Base-by-base conservation (phyloP, 2,797 vertebrate genomes). In the Echiichthys vipera region DNA sequence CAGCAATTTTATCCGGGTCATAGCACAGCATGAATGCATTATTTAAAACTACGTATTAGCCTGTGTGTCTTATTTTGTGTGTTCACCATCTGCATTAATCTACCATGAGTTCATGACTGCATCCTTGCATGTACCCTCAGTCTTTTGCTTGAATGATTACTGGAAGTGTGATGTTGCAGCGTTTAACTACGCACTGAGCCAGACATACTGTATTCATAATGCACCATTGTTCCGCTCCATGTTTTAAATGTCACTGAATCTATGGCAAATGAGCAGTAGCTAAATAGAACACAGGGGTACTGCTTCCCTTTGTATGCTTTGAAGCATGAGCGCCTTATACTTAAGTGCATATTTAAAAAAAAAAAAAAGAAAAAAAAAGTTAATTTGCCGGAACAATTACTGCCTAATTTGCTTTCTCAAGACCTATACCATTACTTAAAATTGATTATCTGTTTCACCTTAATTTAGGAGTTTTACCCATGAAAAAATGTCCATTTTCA, bases 371-470 rank as follows among this genome's bases (percentile, higher is more conserved):
- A 24, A 49, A 29, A 49, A 56, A 76, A 68, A 77, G 43, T 65
- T 84, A 80, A 91, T 91, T 93, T 84, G 75, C 67, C 11, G 24
- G 69, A 79, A 77, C 86, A 91, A 90, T 93, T 90, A 89, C 71
- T 54, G 76, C 58, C 47, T 76, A 56, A 79, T 91, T 91, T 90
- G 77, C 89, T 91, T 91, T 83, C 80, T 87, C 78, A 84, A 69
- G 78, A 87, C 61, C 37, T 36, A 70, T 53, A 78, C 76, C 70
- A 81, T 90, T 89, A 87, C 83, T 90, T 84, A 78, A 75, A 90
- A 89, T 84, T 80, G 83, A 92, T 92, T 84, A 89, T 67, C 56
- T 83, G 81, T 77, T 79, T 83, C 74, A 68, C 61, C 77, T 84
- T 83, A 50, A 90, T 78, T 83, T 80, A 80, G 42, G 57, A 78